A percentile compares a stretch with the other conserved stretches of the same genome.
These are phyloP conservation scores for Cerastis rubricosa DNA, from an alignment of 2,888 invertebrate species.

Conservation along the genomic window DNA sequence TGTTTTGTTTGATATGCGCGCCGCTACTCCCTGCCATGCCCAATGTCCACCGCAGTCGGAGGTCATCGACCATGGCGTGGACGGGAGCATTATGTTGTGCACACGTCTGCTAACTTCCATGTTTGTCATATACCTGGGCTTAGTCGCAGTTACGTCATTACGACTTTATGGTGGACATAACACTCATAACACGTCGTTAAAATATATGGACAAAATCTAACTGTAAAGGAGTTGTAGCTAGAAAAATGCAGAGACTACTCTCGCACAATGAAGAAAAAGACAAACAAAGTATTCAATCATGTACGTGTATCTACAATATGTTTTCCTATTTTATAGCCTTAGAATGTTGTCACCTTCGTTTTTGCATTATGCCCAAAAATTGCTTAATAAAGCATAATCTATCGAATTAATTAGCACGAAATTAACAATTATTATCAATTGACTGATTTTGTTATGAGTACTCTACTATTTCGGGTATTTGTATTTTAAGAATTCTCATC, in stretches of 20 bases:
- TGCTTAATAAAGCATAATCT: constrained; percentile 1
- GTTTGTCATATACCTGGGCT: constrained; percentile 60
- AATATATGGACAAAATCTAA: constrained; percentile 18
- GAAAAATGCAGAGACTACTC: not conserved
- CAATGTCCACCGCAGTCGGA: constrained; percentile 76
- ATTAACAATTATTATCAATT: constrained; percentile 6
- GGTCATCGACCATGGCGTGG: constrained; percentile 83
- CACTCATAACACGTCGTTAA: constrained; percentile 18
- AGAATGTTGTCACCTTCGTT: no score
- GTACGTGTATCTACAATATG: not conserved
- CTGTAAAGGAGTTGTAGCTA: constrained; percentile 8
- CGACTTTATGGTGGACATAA: constrained; percentile 28
- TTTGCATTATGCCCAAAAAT: constrained; percentile 1
- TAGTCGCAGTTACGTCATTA: constrained; percentile 67
- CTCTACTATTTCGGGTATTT: not conserved
- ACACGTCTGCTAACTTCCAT: constrained; percentile 62
- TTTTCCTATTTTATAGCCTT: constrained; percentile 1
- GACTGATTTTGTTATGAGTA: not conserved
- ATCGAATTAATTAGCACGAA: not conserved
- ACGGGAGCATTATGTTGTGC: constrained; percentile 67
- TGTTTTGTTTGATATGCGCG: constrained; percentile 81
- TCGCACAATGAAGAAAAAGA: not conserved
- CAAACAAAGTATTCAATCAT: not conserved
- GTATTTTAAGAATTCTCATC: constrained; percentile 1
- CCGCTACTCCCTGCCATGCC: constrained; percentile 75